phyloP scores from a whole-genome alignment of 2,888 invertebrate species.

The Gastrophysa polygoni region DNA sequence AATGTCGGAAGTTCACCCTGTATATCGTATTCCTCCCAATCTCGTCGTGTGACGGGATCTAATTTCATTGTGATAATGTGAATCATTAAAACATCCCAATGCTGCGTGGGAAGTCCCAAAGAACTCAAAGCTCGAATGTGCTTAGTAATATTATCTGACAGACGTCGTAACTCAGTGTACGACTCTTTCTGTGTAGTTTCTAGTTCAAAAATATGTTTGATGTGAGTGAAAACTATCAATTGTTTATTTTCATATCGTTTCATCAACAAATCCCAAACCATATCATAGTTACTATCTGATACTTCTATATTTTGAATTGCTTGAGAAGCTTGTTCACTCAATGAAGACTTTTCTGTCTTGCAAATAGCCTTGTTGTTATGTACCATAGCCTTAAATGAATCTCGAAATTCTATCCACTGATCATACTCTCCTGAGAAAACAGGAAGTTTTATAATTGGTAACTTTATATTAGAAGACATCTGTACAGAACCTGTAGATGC shows the following conservation, averaged over 20 bases:
- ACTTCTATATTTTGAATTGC: constrained; percentile 18
- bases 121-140: too few relatives aligned
- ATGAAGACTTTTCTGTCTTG: constrained; percentile 20
- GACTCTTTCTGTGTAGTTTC: too few relatives aligned
- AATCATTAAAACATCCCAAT: constrained; percentile 1
- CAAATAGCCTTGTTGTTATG: constrained; percentile 23
- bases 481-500: background rate
- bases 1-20: too few relatives aligned
- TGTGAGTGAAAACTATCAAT: constrained; percentile 24
- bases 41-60: too few relatives aligned
- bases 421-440: constrained; percentile 7
- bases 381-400: constrained; percentile 24
- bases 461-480: background rate
- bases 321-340: constrained; percentile 16
- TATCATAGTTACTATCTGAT: too few relatives aligned
- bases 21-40: too few relatives aligned
- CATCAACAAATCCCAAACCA: too few relatives aligned
- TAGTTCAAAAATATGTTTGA: background rate
- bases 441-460: constrained; percentile 1
- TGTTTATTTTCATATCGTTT: too few relatives aligned
- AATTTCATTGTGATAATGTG: constrained; percentile 1
- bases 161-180: too few relatives aligned
- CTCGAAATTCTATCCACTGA: too few relatives aligned
- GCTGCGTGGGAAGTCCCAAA: background rate
- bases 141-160: too few relatives aligned